Conservation (phyloP, 2,113 vertebrate species). For the Brachyhypopomus occidentalis region DNA sequence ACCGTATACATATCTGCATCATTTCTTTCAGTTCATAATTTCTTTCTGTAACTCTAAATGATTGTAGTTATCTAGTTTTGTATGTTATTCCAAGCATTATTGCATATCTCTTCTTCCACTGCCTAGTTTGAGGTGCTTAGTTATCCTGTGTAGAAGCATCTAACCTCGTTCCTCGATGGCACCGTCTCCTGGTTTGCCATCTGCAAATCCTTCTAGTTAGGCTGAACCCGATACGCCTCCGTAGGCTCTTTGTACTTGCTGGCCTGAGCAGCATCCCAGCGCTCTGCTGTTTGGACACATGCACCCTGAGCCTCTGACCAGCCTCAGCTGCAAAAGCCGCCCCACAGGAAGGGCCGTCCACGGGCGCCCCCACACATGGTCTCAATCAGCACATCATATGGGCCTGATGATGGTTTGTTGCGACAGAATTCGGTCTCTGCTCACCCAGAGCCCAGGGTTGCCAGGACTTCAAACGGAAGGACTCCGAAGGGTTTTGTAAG, state of each 20-base stretch:
- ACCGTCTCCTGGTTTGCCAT: background rate
- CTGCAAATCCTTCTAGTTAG: slow-evolving; percentile 1
- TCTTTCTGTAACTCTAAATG: no score
- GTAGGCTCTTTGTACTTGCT: slow-evolving; percentile 43
- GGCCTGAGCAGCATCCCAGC: slow-evolving; percentile 63
- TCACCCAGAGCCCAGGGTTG: slow-evolving; percentile 88
- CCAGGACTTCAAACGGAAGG: slow-evolving; percentile 85
- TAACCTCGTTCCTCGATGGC: background rate
- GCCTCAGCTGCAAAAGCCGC: slow-evolving; percentile 50
- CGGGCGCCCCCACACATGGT: slow-evolving; percentile 83
- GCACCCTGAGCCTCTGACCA: slow-evolving; percentile 56
- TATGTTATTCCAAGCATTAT: background rate
- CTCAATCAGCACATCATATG: slow-evolving; percentile 85
- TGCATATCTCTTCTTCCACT: background rate
- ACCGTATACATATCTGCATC: no score
- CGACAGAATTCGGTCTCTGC: slow-evolving; percentile 84
- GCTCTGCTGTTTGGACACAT: slow-evolving; percentile 82
- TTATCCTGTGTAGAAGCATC: background rate
- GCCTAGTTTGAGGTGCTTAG: background rate
- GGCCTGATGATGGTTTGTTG: slow-evolving; percentile 81
- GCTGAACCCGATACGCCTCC: slow-evolving; percentile 35
- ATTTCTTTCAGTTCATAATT: no score
- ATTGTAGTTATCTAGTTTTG: no score
- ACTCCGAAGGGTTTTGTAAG: slow-evolving; percentile 80
- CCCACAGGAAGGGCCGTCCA: slow-evolving; percentile 75